Percentiles rank a stretch among this genome's conserved stretches.
Evolutionary conservation across 1,140 invertebrate genomes (phyloP).

Genomic region (Diabrotica virgifera): DNA sequence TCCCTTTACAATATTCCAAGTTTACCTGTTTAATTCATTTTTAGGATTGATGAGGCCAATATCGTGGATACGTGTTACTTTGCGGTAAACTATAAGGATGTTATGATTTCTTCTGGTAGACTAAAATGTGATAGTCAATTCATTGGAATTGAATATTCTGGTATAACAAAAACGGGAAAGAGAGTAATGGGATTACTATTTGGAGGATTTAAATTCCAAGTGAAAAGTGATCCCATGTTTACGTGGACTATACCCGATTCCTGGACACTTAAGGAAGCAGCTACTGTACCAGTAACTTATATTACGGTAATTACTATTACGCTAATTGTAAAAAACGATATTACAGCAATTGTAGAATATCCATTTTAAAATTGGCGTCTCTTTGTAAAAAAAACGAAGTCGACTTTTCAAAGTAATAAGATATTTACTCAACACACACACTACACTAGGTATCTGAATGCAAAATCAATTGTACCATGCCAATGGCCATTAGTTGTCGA

Average conservation of each 20-base stretch:
- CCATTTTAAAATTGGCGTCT: too few relatives aligned
- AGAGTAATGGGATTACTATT: constrained; percentile 68
- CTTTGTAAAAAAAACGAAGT: too few relatives aligned
- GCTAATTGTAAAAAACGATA: too few relatives aligned
- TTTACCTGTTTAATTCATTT: too few relatives aligned
- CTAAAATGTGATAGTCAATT: constrained; percentile 63
- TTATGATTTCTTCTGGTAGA: constrained; percentile 75
- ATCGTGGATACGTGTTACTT: constrained; percentile 57
- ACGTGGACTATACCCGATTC: constrained; percentile 76
- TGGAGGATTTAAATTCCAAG: constrained; percentile 57
- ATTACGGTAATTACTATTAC: constrained; percentile 63
- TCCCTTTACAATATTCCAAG: too few relatives aligned
- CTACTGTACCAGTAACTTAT: constrained; percentile 84
- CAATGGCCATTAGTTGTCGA: too few relatives aligned
- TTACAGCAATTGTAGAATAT: too few relatives aligned
- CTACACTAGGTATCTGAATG: too few relatives aligned
- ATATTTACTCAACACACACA: too few relatives aligned
- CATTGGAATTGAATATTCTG: constrained; percentile 73
- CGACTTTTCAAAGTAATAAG: too few relatives aligned
- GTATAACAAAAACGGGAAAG: constrained; percentile 52
- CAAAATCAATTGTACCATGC: too few relatives aligned
- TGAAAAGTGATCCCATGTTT: constrained; percentile 58
- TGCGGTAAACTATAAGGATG: constrained; percentile 73
- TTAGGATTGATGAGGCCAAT: neutral
- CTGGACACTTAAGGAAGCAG: constrained; percentile 84